Conservation (phyloP, 2,113 vertebrate species). For the Psophia crepitans region DNA sequence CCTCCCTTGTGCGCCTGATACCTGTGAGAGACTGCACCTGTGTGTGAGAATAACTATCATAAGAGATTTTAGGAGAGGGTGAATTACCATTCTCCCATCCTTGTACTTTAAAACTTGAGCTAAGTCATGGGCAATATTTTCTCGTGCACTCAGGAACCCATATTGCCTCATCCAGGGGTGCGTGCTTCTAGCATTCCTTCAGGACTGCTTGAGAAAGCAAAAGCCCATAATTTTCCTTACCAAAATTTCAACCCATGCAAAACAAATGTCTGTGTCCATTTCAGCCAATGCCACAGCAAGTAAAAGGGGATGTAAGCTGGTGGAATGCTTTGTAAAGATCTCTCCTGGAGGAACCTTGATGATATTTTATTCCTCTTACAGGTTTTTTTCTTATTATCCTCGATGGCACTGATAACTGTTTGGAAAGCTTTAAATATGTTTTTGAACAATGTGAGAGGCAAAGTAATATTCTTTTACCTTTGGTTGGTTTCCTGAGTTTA, state of each 20-base stretch:
- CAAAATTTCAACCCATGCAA: neutral
- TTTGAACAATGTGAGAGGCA: neutral
- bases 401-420: neutral
- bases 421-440: neutral
- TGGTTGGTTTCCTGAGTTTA: neutral
- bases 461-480: neutral
- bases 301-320: neutral
- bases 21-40: rapidly evolving
- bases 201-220: neutral
- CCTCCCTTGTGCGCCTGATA: neutral
- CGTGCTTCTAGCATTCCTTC: neutral
- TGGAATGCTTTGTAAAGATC: neutral
- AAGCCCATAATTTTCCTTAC: neutral
- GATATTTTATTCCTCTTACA: neutral
- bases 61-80: neutral
- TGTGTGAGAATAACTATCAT: neutral
- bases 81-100: neutral
- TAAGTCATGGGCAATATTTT: neutral
- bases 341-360: neutral
- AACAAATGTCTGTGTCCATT: neutral
- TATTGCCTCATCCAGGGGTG: rapidly evolving
- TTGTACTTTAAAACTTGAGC: neutral
- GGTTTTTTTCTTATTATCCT: neutral
- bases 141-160: neutral
- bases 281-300: neutral